A percentile compares a stretch with the other conserved stretches of the same genome.
These are phyloP conservation scores for Threskiornis aethiopicus DNA, from an alignment of 2,797 vertebrate species.

Conservation along the genomic window DNA sequence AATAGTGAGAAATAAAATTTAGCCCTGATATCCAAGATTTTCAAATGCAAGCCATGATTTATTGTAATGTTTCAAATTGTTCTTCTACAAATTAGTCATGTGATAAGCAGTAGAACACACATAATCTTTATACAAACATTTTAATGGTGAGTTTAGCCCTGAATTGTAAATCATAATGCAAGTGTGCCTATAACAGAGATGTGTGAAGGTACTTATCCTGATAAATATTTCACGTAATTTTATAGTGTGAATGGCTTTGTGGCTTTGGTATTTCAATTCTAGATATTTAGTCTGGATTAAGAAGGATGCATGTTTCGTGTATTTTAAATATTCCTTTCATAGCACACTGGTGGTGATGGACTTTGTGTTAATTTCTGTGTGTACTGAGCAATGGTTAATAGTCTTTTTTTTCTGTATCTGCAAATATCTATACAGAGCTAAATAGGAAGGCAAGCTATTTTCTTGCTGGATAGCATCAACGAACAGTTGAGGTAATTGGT, in stretches of 20 bases:
- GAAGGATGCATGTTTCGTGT: neutral
- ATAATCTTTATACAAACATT: neutral
- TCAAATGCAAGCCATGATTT: neutral
- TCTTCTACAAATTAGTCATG: neutral
- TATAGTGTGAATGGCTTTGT: neutral
- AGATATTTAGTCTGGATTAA: neutral
- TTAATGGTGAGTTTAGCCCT: neutral
- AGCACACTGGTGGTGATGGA: neutral
- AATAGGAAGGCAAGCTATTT: neutral
- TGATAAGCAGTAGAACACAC: neutral
- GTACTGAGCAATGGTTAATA: neutral
- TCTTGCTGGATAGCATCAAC: neutral
- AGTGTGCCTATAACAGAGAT: neutral
- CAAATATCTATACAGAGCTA: conserved; percentile 1
- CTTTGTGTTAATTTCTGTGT: conserved; percentile 22
- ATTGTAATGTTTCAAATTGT: neutral
- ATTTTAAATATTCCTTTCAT: neutral
- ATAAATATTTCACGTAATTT: neutral
- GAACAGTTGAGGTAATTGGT: neutral
- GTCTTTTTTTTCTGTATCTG: neutral
- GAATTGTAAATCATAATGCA: neutral
- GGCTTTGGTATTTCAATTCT: neutral
- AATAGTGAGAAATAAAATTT: conserved; percentile 1
- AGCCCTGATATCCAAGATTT: neutral
- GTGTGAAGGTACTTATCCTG: neutral